A percentile compares a stretch with the other conserved stretches of the same genome.
Conservation (phyloP, 2,113 vertebrate species). For the Bothrops jararaca region DNA sequence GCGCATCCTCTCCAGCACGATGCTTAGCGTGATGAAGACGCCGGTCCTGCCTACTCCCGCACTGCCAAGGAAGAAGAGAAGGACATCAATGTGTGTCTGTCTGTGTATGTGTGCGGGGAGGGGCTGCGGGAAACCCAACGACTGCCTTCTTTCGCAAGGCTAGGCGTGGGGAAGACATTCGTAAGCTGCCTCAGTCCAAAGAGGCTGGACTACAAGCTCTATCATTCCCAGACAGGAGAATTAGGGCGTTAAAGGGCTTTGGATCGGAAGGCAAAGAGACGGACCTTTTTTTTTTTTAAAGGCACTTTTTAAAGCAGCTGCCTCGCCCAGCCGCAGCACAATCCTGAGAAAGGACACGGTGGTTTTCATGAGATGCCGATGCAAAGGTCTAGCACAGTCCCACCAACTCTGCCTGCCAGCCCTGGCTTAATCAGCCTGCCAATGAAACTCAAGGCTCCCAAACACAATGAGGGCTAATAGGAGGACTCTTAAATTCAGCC, state of each 20-base stretch:
- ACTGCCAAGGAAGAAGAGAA: constrained; percentile 55
- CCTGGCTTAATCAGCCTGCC: neutral
- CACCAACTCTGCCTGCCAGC: neutral
- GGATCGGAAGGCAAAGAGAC: neutral
- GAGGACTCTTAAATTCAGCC: neutral
- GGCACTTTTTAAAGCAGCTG: neutral
- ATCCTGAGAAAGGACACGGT: neutral
- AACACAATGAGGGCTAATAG: neutral
- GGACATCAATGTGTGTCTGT: neutral
- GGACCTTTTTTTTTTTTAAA: neutral
- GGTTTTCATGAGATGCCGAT: neutral
- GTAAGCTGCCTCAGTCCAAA: neutral
- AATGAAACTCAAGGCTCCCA: neutral
- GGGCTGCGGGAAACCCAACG: neutral
- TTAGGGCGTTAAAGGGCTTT: neutral
- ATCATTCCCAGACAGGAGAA: neutral
- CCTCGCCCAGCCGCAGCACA: neutral
- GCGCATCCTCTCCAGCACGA: constrained; percentile 96
- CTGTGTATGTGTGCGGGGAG: neutral
- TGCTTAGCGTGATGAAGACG: constrained; percentile 95
- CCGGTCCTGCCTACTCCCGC: constrained; percentile 94
- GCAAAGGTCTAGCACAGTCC: neutral
- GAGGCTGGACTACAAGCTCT: neutral
- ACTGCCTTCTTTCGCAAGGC: accelerated
- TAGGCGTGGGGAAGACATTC: neutral